Evolutionary conservation across 2,888 invertebrate genomes (phyloP).

Genomic region (Noctua pronuba): DNA sequence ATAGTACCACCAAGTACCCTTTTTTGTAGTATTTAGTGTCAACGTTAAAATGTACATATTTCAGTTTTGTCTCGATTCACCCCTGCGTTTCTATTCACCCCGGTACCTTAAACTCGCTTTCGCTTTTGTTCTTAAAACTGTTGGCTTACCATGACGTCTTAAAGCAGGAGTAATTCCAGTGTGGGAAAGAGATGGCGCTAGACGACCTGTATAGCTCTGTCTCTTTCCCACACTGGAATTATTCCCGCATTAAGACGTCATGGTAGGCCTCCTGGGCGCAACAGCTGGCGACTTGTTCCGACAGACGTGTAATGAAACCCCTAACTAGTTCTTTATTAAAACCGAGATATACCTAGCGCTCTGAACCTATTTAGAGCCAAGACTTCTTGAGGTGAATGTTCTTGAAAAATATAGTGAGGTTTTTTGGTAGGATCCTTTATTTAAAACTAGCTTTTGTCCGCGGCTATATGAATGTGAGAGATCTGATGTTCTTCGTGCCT

Average conservation of each 20-base stretch:
- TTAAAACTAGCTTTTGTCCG: not conserved
- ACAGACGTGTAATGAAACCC: constrained; percentile 39
- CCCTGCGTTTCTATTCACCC: not conserved
- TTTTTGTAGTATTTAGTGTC: not conserved
- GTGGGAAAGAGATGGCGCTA: no score
- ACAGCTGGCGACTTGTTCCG: constrained; percentile 1
- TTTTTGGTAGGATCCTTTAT: not conserved
- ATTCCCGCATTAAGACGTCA: no score
- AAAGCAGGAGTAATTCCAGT: not conserved
- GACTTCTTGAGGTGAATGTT: constrained; percentile 4
- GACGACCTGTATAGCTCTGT: no score
- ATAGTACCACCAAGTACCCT: not conserved
- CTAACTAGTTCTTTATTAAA: constrained; percentile 56
- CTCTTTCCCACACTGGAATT: no score
- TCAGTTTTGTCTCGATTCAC: not conserved
- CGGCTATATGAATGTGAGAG: no score
- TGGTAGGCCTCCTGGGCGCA: not conserved
- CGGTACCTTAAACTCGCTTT: not conserved
- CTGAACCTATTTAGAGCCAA: constrained; percentile 22
- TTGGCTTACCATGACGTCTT: no score
- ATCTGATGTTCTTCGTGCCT: no score
- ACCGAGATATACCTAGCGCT: constrained; percentile 32
- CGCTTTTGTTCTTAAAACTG: no score
- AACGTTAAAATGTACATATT: not conserved
- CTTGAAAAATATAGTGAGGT: constrained; percentile 4